Percentiles rank a stretch among this genome's conserved stretches.
Conservation (phyloP, 1,140 invertebrate species). For the Megalonaias nervosa region DNA sequence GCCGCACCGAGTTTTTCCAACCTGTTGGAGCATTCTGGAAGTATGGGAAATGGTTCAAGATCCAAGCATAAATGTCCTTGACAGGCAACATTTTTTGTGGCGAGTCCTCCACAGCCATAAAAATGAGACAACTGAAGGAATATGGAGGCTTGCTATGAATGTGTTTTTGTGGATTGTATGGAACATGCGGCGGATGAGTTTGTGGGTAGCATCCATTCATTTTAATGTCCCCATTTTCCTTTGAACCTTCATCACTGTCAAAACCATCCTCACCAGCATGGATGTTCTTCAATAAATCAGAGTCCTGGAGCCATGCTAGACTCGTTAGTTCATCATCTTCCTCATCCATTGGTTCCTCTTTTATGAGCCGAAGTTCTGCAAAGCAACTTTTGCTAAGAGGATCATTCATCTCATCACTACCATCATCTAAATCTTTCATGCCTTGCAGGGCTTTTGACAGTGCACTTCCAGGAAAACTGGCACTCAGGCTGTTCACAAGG, state of each 20-base stretch:
- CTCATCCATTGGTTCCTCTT: conserved; percentile 53
- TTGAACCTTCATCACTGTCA: conserved; percentile 55
- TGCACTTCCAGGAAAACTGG: conserved; percentile 68
- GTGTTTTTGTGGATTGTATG: conserved; percentile 79
- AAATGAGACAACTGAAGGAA: conserved; percentile 95
- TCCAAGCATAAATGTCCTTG: conserved; percentile 76
- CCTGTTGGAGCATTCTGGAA: conserved; percentile 71
- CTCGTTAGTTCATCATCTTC: conserved; percentile 90
- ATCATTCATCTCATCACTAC: conserved; percentile 60
- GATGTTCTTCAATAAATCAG: conserved; percentile 84
- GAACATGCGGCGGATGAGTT: conserved; percentile 64
- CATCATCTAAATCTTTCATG: conserved; percentile 53
- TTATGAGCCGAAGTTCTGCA: conserved; percentile 66
- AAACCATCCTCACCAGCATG: conserved; percentile 55
- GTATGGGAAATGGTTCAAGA: conserved; percentile 70
- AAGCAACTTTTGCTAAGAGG: conserved; percentile 68
- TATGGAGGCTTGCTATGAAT: conserved; percentile 93
- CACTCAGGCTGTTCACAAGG: conserved; percentile 67
- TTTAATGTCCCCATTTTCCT: conserved; percentile 54
- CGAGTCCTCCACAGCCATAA: conserved; percentile 97
- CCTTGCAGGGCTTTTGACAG: conserved; percentile 66
- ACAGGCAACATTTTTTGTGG: conserved; percentile 90
- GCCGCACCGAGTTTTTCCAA: conserved; percentile 77
- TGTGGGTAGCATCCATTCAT: conserved; percentile 43
- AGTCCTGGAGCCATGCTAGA: conserved; percentile 92